Percentiles rank a stretch among this genome's conserved stretches.
Conservation (phyloP, 2,797 vertebrate genomes). For the Glyptemys insculpta region DNA sequence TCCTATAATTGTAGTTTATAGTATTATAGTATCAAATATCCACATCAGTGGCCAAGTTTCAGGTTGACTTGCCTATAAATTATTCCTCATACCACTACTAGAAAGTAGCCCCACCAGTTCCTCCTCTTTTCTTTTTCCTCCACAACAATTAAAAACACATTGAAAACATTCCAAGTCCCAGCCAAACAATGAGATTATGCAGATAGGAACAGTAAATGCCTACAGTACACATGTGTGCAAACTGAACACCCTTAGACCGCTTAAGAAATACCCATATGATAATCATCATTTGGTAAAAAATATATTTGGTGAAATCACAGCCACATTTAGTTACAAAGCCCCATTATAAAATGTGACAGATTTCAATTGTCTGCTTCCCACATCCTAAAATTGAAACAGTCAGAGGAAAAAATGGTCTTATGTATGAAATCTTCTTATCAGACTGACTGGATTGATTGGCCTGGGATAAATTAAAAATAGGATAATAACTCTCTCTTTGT, state of each 20-base stretch:
- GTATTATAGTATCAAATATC: neutral
- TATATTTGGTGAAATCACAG: neutral
- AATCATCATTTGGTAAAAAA: neutral
- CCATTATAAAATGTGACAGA: conserved; percentile 1
- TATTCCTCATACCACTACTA: neutral
- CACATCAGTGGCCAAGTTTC: neutral
- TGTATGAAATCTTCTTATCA: conserved; percentile 18
- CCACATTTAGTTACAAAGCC: neutral
- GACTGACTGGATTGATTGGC: neutral
- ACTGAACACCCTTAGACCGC: neutral
- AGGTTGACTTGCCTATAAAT: neutral
- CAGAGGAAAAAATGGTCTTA: neutral
- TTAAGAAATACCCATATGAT: neutral
- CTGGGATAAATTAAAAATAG: neutral
- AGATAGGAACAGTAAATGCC: neutral
- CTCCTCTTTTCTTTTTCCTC: neutral
- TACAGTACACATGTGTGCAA: neutral
- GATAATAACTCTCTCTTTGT: neutral
- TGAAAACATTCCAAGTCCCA: neutral
- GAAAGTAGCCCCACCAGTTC: neutral
- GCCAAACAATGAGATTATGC: neutral
- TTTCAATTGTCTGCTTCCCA: neutral
- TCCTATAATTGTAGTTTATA: neutral
- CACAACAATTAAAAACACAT: neutral
- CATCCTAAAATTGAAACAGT: neutral